phyloP scores from a whole-genome alignment of 35 echinoderm and acorn worm genomes.

The Heliocidaris erythrogramma region DNA sequence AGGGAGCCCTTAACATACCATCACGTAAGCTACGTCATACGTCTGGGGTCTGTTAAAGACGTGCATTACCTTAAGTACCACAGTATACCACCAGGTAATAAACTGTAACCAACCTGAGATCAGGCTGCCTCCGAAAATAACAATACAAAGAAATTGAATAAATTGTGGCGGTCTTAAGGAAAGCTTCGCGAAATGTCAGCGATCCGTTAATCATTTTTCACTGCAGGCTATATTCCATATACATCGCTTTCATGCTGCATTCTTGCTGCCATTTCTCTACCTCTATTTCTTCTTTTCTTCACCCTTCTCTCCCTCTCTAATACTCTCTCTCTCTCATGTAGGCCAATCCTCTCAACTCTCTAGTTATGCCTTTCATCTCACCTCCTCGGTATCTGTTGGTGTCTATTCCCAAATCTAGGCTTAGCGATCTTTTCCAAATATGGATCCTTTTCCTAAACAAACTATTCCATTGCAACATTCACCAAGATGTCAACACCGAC shows the following conservation, averaged over 20 bases:
- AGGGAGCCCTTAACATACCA: neutral
- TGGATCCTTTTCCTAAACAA: too few species aligned
- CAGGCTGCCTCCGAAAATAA: neutral
- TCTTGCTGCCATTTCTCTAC: neutral
- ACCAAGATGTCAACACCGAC: too few species aligned
- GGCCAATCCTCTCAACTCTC: neutral
- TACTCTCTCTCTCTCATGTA: neutral
- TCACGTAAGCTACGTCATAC: neutral
- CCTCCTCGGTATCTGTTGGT: too few species aligned
- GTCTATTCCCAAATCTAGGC: too few species aligned
- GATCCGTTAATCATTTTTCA: slow-evolving; percentile 27
- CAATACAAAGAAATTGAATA: slow-evolving; percentile 12
- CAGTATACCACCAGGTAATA: neutral
- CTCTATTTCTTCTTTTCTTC: neutral
- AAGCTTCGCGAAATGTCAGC: slow-evolving; percentile 26
- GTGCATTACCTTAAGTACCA: neutral
- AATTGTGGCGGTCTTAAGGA: slow-evolving; percentile 8
- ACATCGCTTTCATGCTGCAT: neutral
- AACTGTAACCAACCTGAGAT: neutral
- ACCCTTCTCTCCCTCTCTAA: neutral
- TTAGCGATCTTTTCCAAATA: too few species aligned
- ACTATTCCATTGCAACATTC: too few species aligned
- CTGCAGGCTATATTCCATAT: slow-evolving; percentile 23
- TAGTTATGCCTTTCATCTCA: too few species aligned
- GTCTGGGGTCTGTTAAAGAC: neutral